These are phyloP conservation scores for Tenthredo livida DNA, from an alignment of 2,888 invertebrate genomes.

Conservation along the genomic window DNA sequence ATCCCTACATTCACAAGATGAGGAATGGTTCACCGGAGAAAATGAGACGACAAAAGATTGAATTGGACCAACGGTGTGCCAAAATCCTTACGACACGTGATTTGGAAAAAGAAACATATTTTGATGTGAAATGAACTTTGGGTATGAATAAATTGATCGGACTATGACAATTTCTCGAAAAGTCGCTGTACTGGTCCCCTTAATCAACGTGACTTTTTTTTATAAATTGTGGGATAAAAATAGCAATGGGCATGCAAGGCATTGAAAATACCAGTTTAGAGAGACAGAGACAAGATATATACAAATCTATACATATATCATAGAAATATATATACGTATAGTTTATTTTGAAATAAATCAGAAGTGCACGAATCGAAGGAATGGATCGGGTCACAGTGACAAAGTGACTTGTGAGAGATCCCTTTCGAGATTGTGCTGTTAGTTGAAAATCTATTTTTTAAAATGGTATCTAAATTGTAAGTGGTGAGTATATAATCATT, in stretches of 20 bases:
- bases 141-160: too few species aligned
- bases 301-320: not conserved
- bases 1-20: too few species aligned
- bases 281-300: conserved; percentile 74
- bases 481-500: not conserved
- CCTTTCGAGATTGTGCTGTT: conserved; percentile 40
- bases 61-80: too few species aligned
- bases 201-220: not conserved
- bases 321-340: not conserved
- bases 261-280: conserved; percentile 65
- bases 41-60: too few species aligned
- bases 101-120: too few species aligned
- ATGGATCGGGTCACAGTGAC: conserved; percentile 20
- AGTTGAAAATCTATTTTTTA: conserved; percentile 4
- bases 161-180: too few species aligned
- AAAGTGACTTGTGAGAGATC: conserved; percentile 26
- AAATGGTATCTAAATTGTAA: not conserved
- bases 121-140: too few species aligned
- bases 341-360: not conserved
- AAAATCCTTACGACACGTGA: too few species aligned
- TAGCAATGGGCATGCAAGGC: conserved; percentile 64
- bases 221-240: not conserved
- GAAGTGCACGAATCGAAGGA: conserved; percentile 38
- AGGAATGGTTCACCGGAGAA: too few species aligned
- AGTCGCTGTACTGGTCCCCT: too few species aligned